Base-by-base conservation (phyloP, 2,113 vertebrate species). In the Dinomys branickii region DNA sequence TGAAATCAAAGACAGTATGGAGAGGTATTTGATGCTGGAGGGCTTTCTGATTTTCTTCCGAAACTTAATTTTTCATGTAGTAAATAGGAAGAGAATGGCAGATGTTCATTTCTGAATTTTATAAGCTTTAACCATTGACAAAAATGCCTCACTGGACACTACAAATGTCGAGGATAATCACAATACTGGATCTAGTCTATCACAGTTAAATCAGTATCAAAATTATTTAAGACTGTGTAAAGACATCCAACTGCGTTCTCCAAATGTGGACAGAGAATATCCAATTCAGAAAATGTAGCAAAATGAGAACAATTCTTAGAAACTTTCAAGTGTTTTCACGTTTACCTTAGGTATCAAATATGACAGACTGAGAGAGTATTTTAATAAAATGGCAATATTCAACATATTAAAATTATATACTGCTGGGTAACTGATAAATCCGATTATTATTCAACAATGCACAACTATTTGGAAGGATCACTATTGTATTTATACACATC, bases 261-360 rank as follows among this genome's bases (percentile, higher is more conserved):
- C 71, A 93, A 95, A 92, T 88, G 33, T 83, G n/a, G 26, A 90
- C 59, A 83, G 44, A 90, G 71, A 96, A 73, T 89, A 94, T 77
- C 1, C 30, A 91, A 83, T 44, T 95, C 86, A 91, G 30, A 61
- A 24, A 88, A 5, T 56, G 56, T 24, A 94, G 5, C 6, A 88
- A 90, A 78, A 91, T 56, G 4, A 91, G 8, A 84, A 65, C 71
- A 52, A 52, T 80, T 41, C 35, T 56, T 35, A 83, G 65, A 54
- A 82, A 86, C 26, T 78, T n/a, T 82, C 44, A 58, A 92, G 69
- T 94, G 78, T 88, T 7, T n/a, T 61, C 81, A 33, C 75, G 65
- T 88, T 88, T 88, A 85, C 41, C 44, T 56, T 77, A 71, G 4
- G 33, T 78, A 11, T 90, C 38, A 92, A 88, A 90, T 69, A 82